These are phyloP conservation scores for Hipparchia sbordonii DNA, from an alignment of 2,888 invertebrate species.

Conservation along the genomic window DNA sequence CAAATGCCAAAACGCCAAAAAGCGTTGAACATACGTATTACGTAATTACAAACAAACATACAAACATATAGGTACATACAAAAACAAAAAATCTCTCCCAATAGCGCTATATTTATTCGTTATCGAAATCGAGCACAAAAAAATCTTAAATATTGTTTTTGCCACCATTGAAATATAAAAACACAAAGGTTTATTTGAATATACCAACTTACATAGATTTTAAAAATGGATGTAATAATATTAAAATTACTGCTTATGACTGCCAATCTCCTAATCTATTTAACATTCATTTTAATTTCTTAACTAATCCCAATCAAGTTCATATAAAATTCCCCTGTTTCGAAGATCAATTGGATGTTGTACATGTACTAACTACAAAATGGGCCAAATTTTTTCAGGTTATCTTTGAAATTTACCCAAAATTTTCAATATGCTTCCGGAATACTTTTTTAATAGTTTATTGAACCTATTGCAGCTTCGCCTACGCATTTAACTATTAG, in stretches of 20 bases:
- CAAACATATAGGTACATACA: too few relatives aligned
- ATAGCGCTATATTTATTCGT: too few relatives aligned
- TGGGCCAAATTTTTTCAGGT: not conserved
- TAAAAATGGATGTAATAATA: too few relatives aligned
- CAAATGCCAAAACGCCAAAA: too few relatives aligned
- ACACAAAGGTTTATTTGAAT: too few relatives aligned
- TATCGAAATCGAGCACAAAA: too few relatives aligned
- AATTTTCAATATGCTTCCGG: not conserved
- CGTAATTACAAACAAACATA: too few relatives aligned
- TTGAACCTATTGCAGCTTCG: not conserved
- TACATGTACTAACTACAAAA: slow-evolving; percentile 23
- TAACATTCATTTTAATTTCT: slow-evolving; percentile 36
- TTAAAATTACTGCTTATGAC: not conserved
- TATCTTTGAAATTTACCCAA: slow-evolving; percentile 26
- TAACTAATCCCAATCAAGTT: slow-evolving; percentile 26
- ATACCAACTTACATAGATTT: too few relatives aligned
- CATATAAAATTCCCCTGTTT: slow-evolving; percentile 13
- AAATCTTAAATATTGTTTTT: too few relatives aligned
- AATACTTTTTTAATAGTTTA: not conserved
- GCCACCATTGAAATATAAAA: too few relatives aligned
- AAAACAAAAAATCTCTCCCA: too few relatives aligned
- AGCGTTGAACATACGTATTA: too few relatives aligned
- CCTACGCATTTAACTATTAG: not conserved
- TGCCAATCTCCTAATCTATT: slow-evolving; percentile 34
- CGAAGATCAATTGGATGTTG: slow-evolving; percentile 32